Conservation (phyloP, 2,113 vertebrate species). For the Cinclus cinclus region DNA sequence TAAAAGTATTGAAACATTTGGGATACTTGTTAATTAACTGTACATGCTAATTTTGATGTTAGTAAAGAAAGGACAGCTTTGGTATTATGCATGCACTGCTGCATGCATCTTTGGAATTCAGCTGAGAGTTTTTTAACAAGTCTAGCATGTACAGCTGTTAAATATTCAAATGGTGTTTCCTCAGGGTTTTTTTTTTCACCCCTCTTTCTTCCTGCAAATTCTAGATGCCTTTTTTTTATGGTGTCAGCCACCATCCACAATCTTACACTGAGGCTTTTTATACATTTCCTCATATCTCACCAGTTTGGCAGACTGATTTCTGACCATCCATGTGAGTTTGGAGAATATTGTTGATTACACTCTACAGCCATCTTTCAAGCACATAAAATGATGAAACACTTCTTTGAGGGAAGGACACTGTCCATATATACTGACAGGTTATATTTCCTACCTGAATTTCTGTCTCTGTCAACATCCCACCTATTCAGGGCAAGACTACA, state of each 20-base stretch:
- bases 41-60: neutral
- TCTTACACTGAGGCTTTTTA: neutral
- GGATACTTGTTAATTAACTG: neutral
- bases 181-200: rapidly evolving
- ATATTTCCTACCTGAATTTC: neutral
- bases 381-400: neutral
- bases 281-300: neutral
- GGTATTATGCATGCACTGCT: neutral
- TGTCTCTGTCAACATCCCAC: neutral
- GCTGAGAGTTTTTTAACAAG: neutral
- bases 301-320: neutral
- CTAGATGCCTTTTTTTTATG: neutral
- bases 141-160: neutral
- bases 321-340: neutral
- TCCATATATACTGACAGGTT: neutral
- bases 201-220: neutral
- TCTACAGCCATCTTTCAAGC: neutral
- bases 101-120: neutral
- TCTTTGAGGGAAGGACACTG: neutral
- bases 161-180: neutral
- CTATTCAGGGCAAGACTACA: neutral
- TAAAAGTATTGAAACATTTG: neutral
- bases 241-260: neutral
- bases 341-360: neutral
- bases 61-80: neutral